Percentiles rank a stretch among this genome's conserved stretches.
Conservation (phyloP, 2,113 vertebrate species). For the Smithornis capensis region DNA sequence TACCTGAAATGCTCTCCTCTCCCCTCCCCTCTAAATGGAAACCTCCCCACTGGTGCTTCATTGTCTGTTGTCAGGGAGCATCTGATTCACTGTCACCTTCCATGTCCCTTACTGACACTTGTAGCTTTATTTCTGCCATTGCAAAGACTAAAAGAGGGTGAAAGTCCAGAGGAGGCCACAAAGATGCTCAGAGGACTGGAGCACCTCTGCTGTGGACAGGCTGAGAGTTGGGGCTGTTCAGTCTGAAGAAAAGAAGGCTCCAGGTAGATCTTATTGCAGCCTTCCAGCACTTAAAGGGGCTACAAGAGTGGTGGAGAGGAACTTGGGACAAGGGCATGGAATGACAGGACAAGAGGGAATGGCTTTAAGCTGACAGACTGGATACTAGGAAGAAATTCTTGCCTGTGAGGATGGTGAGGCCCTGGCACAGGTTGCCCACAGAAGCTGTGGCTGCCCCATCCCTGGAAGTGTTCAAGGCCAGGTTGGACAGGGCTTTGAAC, state of each 20-base stretch:
- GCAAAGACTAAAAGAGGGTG: background rate
- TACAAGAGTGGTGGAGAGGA: background rate
- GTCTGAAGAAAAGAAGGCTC: background rate
- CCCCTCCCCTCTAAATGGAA: background rate
- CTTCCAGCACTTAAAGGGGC: background rate
- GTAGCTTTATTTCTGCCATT: background rate
- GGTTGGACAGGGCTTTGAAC: background rate
- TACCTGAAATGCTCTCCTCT: rapidly evolving
- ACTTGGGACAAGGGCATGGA: background rate
- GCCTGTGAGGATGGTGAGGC: background rate
- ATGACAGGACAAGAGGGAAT: background rate
- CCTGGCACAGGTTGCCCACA: background rate
- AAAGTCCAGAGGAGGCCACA: background rate
- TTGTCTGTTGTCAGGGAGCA: background rate
- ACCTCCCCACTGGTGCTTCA: background rate
- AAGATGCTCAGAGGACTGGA: background rate
- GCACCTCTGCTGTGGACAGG: background rate
- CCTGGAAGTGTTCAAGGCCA: background rate
- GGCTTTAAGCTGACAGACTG: background rate
- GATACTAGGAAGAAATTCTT: background rate
- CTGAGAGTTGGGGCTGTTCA: background rate
- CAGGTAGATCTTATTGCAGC: background rate
- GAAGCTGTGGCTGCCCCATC: background rate
- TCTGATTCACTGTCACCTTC: background rate
- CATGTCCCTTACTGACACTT: background rate